Percentiles rank a stretch among this genome's conserved stretches.
Evolutionary conservation across 2,113 vertebrate genomes (phyloP).

Genomic region (Callipepla squamata): DNA sequence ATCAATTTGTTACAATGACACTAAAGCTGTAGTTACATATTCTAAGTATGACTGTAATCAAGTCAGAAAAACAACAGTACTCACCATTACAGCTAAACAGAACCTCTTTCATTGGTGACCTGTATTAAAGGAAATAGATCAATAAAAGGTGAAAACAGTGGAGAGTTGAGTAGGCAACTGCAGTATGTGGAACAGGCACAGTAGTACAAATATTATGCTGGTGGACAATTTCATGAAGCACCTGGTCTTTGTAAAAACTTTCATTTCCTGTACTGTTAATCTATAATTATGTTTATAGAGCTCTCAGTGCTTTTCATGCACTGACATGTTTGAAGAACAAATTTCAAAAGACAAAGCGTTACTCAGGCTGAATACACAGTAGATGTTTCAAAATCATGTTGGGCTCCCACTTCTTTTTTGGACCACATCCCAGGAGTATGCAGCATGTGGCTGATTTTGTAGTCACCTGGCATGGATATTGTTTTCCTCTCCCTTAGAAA

Average conservation of each 20-base stretch:
- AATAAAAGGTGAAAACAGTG: neutral
- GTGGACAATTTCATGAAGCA: neutral
- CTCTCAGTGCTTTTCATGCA: neutral
- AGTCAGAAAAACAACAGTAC: neutral
- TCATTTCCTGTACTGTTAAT: neutral
- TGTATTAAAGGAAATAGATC: neutral
- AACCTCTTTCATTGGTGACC: conserved; percentile 22
- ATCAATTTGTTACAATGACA: neutral
- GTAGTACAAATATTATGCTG: neutral
- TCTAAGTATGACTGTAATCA: neutral
- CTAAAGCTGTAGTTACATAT: neutral
- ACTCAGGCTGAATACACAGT: neutral
- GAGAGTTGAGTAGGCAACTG: neutral
- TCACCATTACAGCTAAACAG: conserved; percentile 33
- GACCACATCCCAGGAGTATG: neutral
- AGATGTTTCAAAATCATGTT: neutral
- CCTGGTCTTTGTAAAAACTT: neutral
- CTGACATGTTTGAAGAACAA: neutral
- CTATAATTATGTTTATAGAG: neutral
- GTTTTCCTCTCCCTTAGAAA: neutral
- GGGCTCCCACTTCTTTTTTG: neutral
- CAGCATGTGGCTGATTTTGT: neutral
- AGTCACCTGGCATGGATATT: neutral
- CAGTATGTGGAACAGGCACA: neutral
- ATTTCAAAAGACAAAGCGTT: neutral